These are phyloP conservation scores for Melanerpes aurifrons DNA, from an alignment of 2,113 vertebrate species.

Conservation along the genomic window DNA sequence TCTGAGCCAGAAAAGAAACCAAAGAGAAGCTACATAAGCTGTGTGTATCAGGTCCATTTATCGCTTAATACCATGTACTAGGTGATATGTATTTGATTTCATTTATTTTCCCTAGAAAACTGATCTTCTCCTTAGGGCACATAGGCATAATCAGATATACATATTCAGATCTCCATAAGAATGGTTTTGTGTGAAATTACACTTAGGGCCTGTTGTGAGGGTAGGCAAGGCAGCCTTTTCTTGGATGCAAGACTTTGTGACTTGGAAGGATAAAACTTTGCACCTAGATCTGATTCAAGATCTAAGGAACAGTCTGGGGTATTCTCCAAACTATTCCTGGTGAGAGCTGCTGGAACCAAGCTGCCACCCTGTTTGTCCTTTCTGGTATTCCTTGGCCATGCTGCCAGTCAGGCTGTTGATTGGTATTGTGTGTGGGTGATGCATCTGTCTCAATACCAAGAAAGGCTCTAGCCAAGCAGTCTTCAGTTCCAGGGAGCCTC, in stretches of 20 bases:
- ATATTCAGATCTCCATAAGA: not conserved
- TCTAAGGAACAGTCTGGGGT: rapidly evolving
- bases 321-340: not conserved
- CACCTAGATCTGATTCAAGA: not conserved
- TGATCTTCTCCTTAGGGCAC: not conserved
- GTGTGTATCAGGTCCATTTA: not conserved
- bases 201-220: not conserved
- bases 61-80: not conserved
- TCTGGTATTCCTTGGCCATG: not conserved
- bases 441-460: not conserved
- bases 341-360: not conserved
- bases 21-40: not conserved
- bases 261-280: not conserved
- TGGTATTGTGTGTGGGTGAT: not conserved
- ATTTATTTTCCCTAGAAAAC: not conserved
- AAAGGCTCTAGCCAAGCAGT: not conserved
- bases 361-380: not conserved
- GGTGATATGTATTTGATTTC: not conserved
- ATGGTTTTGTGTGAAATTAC: not conserved
- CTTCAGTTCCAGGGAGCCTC: not conserved
- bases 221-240: not conserved
- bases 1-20: not conserved
- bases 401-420: rapidly evolving
- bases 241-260: not conserved
- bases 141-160: not conserved